Base-by-base conservation (phyloP, 2,797 vertebrate genomes). In the Sternarchorhynchus goeldii region DNA sequence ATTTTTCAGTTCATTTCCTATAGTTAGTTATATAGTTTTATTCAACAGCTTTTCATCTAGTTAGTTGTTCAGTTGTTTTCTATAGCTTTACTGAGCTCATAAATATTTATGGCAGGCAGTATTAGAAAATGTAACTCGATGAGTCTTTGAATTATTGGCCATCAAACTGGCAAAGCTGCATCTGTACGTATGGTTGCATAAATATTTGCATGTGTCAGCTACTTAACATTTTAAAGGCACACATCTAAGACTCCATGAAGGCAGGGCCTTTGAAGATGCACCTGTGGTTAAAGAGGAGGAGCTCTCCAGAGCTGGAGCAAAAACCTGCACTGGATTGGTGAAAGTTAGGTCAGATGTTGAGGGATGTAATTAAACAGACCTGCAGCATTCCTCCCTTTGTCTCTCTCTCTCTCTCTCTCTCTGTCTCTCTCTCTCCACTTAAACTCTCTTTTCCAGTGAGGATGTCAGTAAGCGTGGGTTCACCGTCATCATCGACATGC, bases 401-500 rank as follows among this genome's bases (percentile, higher is more conserved):
- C 5, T 75, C 17, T 50, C 3, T 20, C 29, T 70, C 2, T 20
- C 56, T 36, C 10, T 32, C 10, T 36, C 29, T 36, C 8, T 64
- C 29, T n/a, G n/a, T n/a, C n/a, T n/a, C n/a, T n/a, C n/a, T 68
- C 18, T 50, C 68, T 55, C 32, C 25, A 25, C 25, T 25, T 25
- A 25, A 25, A 25, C 10, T 32, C 12, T 39, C 41, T 1, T 18
- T 75, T 78, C 72, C 89, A 99, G 97, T 0, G 97, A 99, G 92
- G 97, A 99, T 82, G 97, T 98, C 83, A 94, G 96, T 71, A 96
- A 95, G 56, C 93, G 96, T 53, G 97, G 97, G 87, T 99, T 99
- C 92, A 99, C 97, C 0, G 97, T 98, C 89, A 98, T 99, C 85
- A 97, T 99, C 25, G 97, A 99, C 91, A 99, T 99, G 97, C 93